A percentile compares a stretch with the other conserved stretches of the same genome.
phyloP scores from a whole-genome alignment of 2,888 invertebrate genomes.

The Cryptus armator region DNA sequence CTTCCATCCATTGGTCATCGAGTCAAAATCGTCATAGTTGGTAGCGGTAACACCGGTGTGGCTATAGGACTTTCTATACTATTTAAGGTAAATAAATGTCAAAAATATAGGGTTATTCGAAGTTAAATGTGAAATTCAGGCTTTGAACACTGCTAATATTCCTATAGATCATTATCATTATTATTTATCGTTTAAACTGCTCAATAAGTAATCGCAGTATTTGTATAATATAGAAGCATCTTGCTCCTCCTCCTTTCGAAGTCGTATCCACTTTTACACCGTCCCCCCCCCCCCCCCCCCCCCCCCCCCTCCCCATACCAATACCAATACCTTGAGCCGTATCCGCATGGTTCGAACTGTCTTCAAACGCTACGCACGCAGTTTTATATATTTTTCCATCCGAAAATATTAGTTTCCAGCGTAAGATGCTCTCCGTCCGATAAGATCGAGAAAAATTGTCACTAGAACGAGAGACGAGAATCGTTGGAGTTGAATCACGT shows the following conservation, averaged over 20 bases:
- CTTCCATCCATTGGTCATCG: slow-evolving; percentile 74
- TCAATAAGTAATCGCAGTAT: too few species aligned
- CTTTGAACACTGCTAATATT: not conserved
- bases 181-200: too few species aligned
- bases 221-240: too few species aligned
- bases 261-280: too few species aligned
- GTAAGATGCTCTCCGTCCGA: not conserved
- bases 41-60: slow-evolving; percentile 78
- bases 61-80: slow-evolving; percentile 79
- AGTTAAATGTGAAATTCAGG: not conserved
- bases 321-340: not conserved
- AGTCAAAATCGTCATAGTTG: slow-evolving; percentile 80
- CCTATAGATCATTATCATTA: too few species aligned
- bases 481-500: slow-evolving; percentile 15
- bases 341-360: not conserved
- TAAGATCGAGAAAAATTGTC: slow-evolving; percentile 44
- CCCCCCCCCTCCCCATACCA: not conserved
- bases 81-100: slow-evolving; percentile 77
- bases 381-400: slow-evolving; percentile 6
- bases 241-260: too few species aligned
- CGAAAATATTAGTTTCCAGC: slow-evolving; percentile 26
- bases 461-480: slow-evolving; percentile 13
- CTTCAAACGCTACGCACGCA: not conserved
- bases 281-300: too few species aligned
- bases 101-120: not conserved